Percentiles rank a stretch among this genome's conserved stretches.
Evolutionary conservation across 2,113 vertebrate genomes (phyloP).

Genomic region (Catharus minimus): DNA sequence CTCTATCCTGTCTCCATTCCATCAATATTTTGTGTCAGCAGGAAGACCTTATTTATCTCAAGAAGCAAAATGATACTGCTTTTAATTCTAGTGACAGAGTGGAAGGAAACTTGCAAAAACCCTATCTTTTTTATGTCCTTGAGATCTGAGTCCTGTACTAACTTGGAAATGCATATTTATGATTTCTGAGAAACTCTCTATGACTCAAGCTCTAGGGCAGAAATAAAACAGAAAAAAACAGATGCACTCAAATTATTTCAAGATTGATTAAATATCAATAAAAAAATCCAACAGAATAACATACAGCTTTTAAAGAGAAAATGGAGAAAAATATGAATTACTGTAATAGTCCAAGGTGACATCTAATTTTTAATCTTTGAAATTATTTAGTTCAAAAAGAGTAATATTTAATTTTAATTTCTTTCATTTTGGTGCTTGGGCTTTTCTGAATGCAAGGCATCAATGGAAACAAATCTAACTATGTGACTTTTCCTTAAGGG

Average conservation of each 20-base stretch:
- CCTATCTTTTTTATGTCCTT: neutral
- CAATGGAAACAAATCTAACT: neutral
- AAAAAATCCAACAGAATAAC: slow-evolving; percentile 13
- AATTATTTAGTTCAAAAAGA: neutral
- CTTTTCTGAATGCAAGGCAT: neutral
- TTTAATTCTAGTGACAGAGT: neutral
- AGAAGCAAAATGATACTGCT: neutral
- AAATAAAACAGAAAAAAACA: neutral
- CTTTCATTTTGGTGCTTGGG: neutral
- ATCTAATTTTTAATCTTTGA: neutral
- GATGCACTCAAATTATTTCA: neutral
- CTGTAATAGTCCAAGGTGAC: neutral
- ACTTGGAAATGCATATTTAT: slow-evolving; percentile 23
- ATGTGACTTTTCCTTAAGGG: neutral
- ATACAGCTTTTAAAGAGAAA: neutral
- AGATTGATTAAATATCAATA: slow-evolving; percentile 23
- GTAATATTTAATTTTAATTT: neutral
- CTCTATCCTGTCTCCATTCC: neutral
- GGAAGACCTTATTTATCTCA: neutral
- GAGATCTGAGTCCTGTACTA: neutral
- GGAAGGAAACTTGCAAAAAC: neutral
- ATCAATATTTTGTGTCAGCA: neutral
- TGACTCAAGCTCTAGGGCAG: slow-evolving; percentile 8
- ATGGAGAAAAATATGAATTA: neutral
- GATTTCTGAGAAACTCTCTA: slow-evolving; percentile 35